A percentile compares a stretch with the other conserved stretches of the same genome.
Conservation (phyloP, 1,140 invertebrate species). For the Tetraneura akinire region DNA sequence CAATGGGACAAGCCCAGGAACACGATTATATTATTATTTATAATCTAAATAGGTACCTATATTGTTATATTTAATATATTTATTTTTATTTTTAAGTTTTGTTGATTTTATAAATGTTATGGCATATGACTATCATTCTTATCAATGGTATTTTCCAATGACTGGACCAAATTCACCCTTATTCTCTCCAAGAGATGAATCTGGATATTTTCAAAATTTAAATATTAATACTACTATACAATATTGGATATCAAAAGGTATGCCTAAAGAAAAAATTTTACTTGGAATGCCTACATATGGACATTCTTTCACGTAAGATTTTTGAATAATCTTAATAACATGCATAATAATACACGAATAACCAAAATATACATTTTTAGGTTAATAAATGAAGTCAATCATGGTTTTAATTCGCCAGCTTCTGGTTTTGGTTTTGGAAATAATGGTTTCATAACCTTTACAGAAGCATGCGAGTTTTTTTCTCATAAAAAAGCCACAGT, state of each 20-base stretch:
- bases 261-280: slow-evolving; percentile 80
- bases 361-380: slow-evolving; percentile 57
- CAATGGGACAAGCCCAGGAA: too few species aligned
- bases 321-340: background rate
- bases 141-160: slow-evolving; percentile 72
- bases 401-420: slow-evolving; percentile 65
- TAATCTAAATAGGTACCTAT: background rate
- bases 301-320: slow-evolving; percentile 71
- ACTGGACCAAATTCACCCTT: slow-evolving; percentile 83
- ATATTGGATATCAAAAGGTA: slow-evolving; percentile 78
- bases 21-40: background rate
- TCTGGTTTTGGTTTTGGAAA: slow-evolving; percentile 69
- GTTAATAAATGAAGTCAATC: slow-evolving; percentile 69
- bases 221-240: slow-evolving; percentile 82
- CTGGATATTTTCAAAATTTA: slow-evolving; percentile 69
- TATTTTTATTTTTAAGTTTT: slow-evolving; percentile 61
- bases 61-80: slow-evolving; percentile 32
- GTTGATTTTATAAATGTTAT: slow-evolving; percentile 86
- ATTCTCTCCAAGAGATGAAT: slow-evolving; percentile 65
- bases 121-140: slow-evolving; percentile 88
- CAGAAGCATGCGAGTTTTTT: slow-evolving; percentile 71
- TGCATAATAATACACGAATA: too few species aligned
- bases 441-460: slow-evolving; percentile 73
- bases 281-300: slow-evolving; percentile 90
- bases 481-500: slow-evolving; percentile 60